Evolutionary conservation across 2,888 invertebrate genomes (phyloP).

Genomic region (Cosmia trapezina): DNA sequence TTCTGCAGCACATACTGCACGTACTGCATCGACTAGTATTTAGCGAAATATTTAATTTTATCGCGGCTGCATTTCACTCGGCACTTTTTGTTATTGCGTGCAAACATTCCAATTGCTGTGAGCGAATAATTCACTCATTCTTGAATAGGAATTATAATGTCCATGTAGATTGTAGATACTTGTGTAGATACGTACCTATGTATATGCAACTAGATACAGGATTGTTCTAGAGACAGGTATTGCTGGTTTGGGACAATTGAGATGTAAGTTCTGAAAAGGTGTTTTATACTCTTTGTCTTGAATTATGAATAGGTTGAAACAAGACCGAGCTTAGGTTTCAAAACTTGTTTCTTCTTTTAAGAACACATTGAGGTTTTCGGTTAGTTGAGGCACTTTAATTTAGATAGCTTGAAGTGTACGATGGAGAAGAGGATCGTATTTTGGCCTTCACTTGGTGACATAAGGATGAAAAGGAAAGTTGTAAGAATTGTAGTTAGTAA

Average conservation of each 20-base stretch:
- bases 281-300: constrained; percentile 29
- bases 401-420: constrained; percentile 13
- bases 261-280: not conserved
- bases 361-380: not conserved
- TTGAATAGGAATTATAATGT: not conserved
- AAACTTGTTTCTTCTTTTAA: constrained; percentile 24
- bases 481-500: not conserved
- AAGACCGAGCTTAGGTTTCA: constrained; percentile 12
- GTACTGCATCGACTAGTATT: constrained; percentile 15
- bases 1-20: no score
- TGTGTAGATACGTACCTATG: not conserved
- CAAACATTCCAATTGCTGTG: constrained; percentile 12
- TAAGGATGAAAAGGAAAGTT: constrained; percentile 41
- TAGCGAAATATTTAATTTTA: constrained; percentile 36
- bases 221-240: constrained; percentile 36
- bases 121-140: not conserved
- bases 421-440: constrained; percentile 1
- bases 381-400: constrained; percentile 13
- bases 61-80: constrained; percentile 37
- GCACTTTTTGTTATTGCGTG: constrained; percentile 36
- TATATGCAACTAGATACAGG: constrained; percentile 23
- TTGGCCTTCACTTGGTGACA: not conserved
- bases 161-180: no score
- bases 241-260: constrained; percentile 26
- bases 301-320: constrained; percentile 20